phyloP scores from a whole-genome alignment of 2,113 vertebrate genomes.

The Chroicocephalus ridibundus region DNA sequence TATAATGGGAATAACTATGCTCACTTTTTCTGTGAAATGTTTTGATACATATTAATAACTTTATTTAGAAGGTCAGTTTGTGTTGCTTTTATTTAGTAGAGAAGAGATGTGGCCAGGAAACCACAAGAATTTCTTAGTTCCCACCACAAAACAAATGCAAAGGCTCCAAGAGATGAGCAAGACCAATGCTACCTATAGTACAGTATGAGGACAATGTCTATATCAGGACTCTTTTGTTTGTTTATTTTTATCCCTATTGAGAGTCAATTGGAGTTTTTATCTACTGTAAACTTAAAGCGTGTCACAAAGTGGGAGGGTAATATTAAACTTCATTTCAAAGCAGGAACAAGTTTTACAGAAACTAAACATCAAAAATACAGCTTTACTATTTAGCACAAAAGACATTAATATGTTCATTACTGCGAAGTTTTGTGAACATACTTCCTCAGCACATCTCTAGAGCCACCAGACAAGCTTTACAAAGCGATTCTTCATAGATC shows the following conservation, averaged over 20 bases:
- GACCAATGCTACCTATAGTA: neutral
- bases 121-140: neutral
- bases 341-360: neutral
- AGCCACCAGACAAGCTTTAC: neutral
- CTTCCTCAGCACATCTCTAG: neutral
- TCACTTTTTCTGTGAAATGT: neutral
- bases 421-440: neutral
- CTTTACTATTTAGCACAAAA: neutral
- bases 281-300: neutral
- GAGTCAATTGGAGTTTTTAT: neutral
- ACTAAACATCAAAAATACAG: neutral
- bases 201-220: neutral
- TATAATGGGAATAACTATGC: neutral
- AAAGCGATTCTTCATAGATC: neutral
- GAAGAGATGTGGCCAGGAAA: neutral
- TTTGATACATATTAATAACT: neutral
- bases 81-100: neutral
- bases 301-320: neutral
- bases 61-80: neutral
- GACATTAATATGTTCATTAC: neutral
- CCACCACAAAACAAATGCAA: neutral
- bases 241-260: neutral
- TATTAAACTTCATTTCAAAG: neutral
- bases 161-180: neutral
- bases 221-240: neutral